Percentiles rank a stretch among this genome's conserved stretches.
phyloP scores from a whole-genome alignment of 2,113 vertebrate genomes.

The Campylomormyrus numenius region DNA sequence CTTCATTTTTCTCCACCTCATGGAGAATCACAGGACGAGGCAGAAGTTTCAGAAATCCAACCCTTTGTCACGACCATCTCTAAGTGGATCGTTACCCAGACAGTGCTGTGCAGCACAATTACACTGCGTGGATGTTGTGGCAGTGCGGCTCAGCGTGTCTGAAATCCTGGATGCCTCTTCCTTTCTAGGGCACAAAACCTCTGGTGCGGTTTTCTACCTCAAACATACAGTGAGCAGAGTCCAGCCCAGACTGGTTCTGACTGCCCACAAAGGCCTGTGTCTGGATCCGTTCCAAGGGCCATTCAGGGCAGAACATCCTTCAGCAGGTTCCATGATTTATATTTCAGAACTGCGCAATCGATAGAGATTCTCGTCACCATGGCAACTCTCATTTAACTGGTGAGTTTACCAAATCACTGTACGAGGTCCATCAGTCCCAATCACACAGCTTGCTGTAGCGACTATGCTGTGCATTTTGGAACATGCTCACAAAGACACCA shows the following conservation, averaged over 20 bases:
- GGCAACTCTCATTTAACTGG: background rate
- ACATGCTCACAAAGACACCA: background rate
- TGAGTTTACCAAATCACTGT: background rate
- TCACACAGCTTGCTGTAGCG: background rate
- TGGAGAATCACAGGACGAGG: background rate
- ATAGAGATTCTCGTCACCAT: background rate
- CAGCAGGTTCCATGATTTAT: background rate
- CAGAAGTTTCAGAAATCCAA: background rate
- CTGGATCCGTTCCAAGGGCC: background rate
- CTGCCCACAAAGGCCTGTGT: background rate
- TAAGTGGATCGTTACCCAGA: background rate
- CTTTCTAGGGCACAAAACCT: too few relatives aligned
- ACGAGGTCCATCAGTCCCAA: background rate
- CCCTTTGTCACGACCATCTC: background rate
- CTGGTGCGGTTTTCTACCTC: background rate
- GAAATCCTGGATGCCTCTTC: background rate
- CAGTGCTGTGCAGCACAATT: background rate
- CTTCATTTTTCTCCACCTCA: slow-evolving; percentile 13
- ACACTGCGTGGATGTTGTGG: background rate
- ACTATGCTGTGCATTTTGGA: background rate
- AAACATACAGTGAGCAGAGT: background rate
- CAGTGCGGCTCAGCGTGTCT: background rate
- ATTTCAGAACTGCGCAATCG: background rate
- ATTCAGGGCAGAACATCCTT: background rate
- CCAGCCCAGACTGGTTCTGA: background rate